Conservation (phyloP, 2,797 vertebrate species). For the Ctenopoma multispine region DNA sequence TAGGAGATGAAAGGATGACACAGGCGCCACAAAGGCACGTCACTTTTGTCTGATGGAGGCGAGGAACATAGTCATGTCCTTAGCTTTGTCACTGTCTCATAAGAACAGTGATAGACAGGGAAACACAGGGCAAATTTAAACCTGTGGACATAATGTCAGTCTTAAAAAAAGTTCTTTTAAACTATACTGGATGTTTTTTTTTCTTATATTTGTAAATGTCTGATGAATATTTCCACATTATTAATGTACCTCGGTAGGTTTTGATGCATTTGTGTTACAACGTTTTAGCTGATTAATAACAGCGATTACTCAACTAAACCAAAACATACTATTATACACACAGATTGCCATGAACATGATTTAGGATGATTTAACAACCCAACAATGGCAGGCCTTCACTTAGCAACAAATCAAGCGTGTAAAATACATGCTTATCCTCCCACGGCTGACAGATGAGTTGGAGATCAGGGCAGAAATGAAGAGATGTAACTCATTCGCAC, state of each 20-base stretch:
- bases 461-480: constrained; percentile 84
- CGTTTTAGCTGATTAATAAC: constrained; percentile 15
- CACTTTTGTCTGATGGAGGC: constrained; percentile 81
- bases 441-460: constrained; percentile 82
- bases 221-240: neutral
- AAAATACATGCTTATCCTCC: constrained; percentile 86
- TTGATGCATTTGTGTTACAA: constrained; percentile 15
- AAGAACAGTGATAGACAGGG: constrained; percentile 67
- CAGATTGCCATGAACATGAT: constrained; percentile 67
- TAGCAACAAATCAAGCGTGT: constrained; percentile 86
- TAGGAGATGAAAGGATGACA: constrained; percentile 78
- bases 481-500: constrained; percentile 84
- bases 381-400: constrained; percentile 79
- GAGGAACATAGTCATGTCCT: constrained; percentile 76
- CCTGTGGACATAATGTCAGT: constrained; percentile 17
- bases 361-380: constrained; percentile 66
- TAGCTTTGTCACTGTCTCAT: constrained; percentile 83
- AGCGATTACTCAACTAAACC: constrained; percentile 41
- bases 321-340: constrained; percentile 40
- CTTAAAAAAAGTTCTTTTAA: constrained; percentile 1
- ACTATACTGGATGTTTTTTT: neutral
- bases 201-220: neutral
- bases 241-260: neutral
- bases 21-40: constrained; percentile 83
- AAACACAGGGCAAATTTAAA: constrained; percentile 62